phyloP scores from a whole-genome alignment of 2,888 invertebrate genomes.

The Tillus elongatus region DNA sequence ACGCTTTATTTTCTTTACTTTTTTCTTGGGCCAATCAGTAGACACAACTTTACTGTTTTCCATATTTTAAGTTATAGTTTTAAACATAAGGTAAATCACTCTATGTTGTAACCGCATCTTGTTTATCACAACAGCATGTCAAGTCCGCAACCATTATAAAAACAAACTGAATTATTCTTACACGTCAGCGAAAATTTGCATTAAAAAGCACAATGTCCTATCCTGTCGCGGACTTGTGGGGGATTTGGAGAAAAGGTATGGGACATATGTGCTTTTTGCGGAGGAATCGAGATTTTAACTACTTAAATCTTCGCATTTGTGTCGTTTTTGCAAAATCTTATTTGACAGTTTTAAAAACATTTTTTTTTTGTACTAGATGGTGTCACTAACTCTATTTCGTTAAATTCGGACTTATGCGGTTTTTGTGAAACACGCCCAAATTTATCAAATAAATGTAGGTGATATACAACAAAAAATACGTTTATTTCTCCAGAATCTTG shows the following conservation, averaged over 20 bases:
- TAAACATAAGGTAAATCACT: too few species aligned
- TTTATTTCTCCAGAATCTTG: too few species aligned
- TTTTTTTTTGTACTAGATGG: not conserved
- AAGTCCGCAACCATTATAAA: not conserved
- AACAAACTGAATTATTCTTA: too few species aligned
- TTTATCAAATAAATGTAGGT: too few species aligned
- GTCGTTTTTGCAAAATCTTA: not conserved
- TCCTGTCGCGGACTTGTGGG: slow-evolving; percentile 9
- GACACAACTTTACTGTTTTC: too few species aligned
- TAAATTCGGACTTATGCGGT: slow-evolving; percentile 1
- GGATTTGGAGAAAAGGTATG: slow-evolving; percentile 4
- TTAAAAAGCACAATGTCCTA: too few species aligned
- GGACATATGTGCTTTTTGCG: slow-evolving; percentile 13
- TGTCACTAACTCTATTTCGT: not conserved
- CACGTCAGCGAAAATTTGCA: too few species aligned
- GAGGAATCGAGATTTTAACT: not conserved
- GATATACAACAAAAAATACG: too few species aligned
- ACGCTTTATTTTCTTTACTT: slow-evolving; percentile 11
- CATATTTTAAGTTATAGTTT: too few species aligned
- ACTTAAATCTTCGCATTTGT: not conserved
- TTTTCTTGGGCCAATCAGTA: slow-evolving; percentile 14
- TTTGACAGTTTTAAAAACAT: too few species aligned
- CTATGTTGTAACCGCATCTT: too few species aligned
- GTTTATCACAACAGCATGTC: slow-evolving; percentile 9
- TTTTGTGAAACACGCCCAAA: slow-evolving; percentile 2